Percentiles rank a stretch among this genome's conserved stretches.
Evolutionary conservation across 2,888 invertebrate species (phyloP).

Genomic region (Hyalella azteca): DNA sequence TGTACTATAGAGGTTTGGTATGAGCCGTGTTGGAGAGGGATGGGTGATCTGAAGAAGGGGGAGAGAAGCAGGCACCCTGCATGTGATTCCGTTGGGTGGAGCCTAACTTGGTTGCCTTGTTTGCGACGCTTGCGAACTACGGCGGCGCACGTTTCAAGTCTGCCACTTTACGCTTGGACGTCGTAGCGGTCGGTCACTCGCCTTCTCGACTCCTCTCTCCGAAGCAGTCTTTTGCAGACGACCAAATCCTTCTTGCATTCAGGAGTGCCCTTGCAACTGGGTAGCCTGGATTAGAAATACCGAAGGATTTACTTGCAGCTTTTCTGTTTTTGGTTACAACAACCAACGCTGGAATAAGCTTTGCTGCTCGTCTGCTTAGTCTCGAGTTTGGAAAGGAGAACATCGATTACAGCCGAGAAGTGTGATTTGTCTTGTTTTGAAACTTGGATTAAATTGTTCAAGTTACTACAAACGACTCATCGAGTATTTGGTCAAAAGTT

Average conservation of each 20-base stretch:
- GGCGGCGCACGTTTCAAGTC: neutral
- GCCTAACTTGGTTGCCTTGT: too few species aligned
- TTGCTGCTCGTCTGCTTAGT: neutral
- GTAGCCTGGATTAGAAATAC: neutral
- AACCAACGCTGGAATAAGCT: neutral
- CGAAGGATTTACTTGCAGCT: neutral
- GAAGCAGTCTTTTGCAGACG: conserved; percentile 19
- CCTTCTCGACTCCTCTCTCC: conserved; percentile 15
- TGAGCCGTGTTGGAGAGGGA: too few species aligned
- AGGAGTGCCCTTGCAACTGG: conserved; percentile 23
- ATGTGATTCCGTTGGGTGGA: too few species aligned
- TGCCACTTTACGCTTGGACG: conserved; percentile 4
- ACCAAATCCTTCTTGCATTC: neutral
- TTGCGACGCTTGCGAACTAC: too few species aligned
- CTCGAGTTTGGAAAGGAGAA: neutral
- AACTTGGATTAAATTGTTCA: neutral
- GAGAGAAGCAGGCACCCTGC: too few species aligned
- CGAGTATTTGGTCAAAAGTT: too few species aligned
- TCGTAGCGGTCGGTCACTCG: conserved; percentile 29
- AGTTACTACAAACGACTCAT: too few species aligned
- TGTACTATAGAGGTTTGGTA: too few species aligned
- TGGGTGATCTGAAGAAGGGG: too few species aligned
- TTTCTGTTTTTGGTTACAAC: neutral
- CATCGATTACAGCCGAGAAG: neutral
- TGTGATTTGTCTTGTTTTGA: neutral